Base-by-base conservation (phyloP, 2,888 invertebrate genomes). In the Andrena hattorfiana region DNA sequence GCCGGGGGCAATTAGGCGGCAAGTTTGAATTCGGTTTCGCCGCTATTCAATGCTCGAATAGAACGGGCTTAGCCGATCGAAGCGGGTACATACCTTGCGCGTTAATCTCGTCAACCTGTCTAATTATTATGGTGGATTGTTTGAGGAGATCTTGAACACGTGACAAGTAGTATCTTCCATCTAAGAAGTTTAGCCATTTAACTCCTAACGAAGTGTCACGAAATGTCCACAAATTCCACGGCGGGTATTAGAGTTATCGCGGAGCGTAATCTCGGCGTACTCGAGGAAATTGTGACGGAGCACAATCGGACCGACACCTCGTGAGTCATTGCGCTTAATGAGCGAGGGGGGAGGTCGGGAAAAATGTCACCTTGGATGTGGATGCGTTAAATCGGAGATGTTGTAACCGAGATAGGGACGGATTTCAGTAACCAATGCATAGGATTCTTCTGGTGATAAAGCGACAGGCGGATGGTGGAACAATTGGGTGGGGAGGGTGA, bases 21-120 rank as follows among this genome's bases (percentile, higher is more conserved):
- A 81, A 81, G 81, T 81, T 80, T 72, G 66, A 62, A 81, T 81
- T 81, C 81, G 81, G 73, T 81, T 81, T 81, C 30, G 32, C 67
- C n/a, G 62, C 66, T 80, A 72, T 72, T 35, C 81, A 7, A 10
- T 20, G 32, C 28, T 1, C 51, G 32, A 13, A 28, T 32, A 20
- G 23, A 51, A 8, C 20, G n/a, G 13, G 13, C 23, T 56, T 26
- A 4, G 42, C 42, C 5, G 42, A 42, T 42, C 42, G 42, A 42
- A 16, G 16, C 16, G 16, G 42, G 16, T 16, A 1, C 5, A 16
- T 42, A 42, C 1, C 13, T 42, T 4, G 42, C 42, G 16, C 42
- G 42, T 42, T 42, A 42, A 42, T 42, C 42, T 16, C 42, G 42
- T 5, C 42, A 16, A 16, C 42, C 42, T 42, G 42, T 42, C 42